Evolutionary conservation across 2,888 invertebrate genomes (phyloP), one percentile per base, ranked within the genome.

Genomic region (Liodrosophila aerea): DNA sequence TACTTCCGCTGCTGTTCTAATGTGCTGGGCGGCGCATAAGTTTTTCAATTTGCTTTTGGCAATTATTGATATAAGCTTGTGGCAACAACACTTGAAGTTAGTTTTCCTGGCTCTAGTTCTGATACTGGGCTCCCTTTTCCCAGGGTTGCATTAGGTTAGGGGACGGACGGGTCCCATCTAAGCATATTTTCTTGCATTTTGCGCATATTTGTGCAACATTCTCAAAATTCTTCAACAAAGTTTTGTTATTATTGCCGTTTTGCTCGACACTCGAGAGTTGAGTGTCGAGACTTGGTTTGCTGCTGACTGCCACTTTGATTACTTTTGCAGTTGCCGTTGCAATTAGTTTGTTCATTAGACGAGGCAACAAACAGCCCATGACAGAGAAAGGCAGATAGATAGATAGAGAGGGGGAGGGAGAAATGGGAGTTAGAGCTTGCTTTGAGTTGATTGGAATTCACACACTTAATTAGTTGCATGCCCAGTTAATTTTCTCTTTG

Each of bases 11-110:
- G 33, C 37, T 52, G 59, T 72, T 64, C 64, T 71, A 76, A 67
- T 64, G 64, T 46, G 53, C 72, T 85, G 83, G 85, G 71, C 86
- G 74, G 74, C 82, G 81, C 82, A 82, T 82, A 82, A 82, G 86
- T 82, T 86, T 82, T 84, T 82, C 81, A 82, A 86, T 82, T 86
- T 82, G 85, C 85, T 84, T 82, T 82, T 76, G 85, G 81, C 81
- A 82, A 82, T 82, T 85, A 86, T 86, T 84, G 81, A 86, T 86
- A 82, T 86, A 81, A 84, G 84, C 86, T 76, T 67, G 43, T 45
- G 50, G 62, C 63, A 76, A 66, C 70, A 84, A 67, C 80, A 82
- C 83, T 85, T 81, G 47, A 84, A 68, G 37, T 59, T 63, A 64
- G 73, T 80, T 72, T 81, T 82, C 71, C 27, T 16, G 22, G 0